Conservation (phyloP, 2,888 invertebrate genomes). For the Endomychus coccineus region DNA sequence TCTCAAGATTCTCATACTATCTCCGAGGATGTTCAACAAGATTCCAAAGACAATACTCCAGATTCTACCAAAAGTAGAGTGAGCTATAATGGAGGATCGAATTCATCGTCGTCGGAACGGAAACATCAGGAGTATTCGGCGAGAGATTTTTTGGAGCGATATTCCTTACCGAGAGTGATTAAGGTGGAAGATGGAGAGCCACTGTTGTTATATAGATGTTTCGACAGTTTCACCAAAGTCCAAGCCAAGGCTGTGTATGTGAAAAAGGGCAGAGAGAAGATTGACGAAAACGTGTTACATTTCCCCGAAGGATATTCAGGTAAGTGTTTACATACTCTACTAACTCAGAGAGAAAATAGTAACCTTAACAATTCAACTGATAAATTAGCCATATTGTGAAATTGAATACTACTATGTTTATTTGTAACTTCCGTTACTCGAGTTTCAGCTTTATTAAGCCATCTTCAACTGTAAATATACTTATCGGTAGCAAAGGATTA, state of each 20-base stretch:
- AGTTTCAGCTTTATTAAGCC: too few relatives aligned
- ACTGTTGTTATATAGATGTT: constrained; percentile 55
- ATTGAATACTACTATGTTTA: too few relatives aligned
- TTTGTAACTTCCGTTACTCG: too few relatives aligned
- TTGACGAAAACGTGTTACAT: constrained; percentile 52
- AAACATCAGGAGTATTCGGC: constrained; percentile 31
- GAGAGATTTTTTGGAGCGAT: constrained; percentile 55
- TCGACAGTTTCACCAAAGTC: constrained; percentile 56
- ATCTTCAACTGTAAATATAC: too few relatives aligned
- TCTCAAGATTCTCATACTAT: constrained; percentile 43
- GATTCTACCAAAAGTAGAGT: constrained; percentile 33
- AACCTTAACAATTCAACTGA: too few relatives aligned
- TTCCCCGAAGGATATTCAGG: constrained; percentile 63
- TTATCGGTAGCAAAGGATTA: too few relatives aligned
- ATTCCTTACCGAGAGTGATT: constrained; percentile 55
- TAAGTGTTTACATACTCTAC: too few relatives aligned
- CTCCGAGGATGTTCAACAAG: constrained; percentile 31
- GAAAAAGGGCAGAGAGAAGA: constrained; percentile 48
- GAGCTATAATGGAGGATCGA: constrained; percentile 24
- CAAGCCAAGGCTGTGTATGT: constrained; percentile 54
- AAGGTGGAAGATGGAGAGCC: constrained; percentile 52
- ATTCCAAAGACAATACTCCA: constrained; percentile 38
- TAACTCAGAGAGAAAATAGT: too few relatives aligned
- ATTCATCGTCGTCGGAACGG: constrained; percentile 32
- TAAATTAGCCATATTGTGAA: too few relatives aligned